Percentiles rank a stretch among this genome's conserved stretches.
phyloP scores from a whole-genome alignment of 2,797 vertebrate species.

The Alcedo atthis region DNA sequence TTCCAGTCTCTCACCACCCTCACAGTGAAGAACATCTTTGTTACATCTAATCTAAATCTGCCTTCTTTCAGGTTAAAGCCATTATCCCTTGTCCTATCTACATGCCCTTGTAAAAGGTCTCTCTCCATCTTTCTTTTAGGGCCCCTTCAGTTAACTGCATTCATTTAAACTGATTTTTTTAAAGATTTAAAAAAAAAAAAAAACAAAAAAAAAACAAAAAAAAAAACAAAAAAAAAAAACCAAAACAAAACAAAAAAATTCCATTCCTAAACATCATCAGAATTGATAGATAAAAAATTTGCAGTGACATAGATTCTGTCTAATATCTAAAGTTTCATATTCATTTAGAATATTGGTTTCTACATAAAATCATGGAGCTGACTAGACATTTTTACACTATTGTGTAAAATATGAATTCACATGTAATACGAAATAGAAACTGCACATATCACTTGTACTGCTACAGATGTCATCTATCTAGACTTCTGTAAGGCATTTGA shows the following conservation, averaged over 20 bases:
- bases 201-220: no score
- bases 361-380: background rate
- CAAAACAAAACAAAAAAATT: no score
- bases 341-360: background rate
- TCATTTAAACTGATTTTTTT: background rate
- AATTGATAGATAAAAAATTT: background rate
- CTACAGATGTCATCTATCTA: background rate
- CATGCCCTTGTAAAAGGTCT: background rate
- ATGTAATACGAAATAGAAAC: no score
- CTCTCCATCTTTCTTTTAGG: background rate
- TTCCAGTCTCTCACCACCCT: background rate
- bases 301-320: background rate
- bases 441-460: background rate
- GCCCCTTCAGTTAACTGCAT: background rate
- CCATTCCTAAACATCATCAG: background rate
- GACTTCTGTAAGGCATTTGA: background rate
- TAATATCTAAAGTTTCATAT: background rate
- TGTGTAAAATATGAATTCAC: no score
- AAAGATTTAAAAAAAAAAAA: background rate
- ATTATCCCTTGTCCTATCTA: no score
- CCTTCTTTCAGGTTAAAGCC: no score
- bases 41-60: no score
- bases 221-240: no score
- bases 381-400: background rate
- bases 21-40: no score